Conservation (phyloP, 2,888 invertebrate genomes). For the Mycogona germanica region DNA sequence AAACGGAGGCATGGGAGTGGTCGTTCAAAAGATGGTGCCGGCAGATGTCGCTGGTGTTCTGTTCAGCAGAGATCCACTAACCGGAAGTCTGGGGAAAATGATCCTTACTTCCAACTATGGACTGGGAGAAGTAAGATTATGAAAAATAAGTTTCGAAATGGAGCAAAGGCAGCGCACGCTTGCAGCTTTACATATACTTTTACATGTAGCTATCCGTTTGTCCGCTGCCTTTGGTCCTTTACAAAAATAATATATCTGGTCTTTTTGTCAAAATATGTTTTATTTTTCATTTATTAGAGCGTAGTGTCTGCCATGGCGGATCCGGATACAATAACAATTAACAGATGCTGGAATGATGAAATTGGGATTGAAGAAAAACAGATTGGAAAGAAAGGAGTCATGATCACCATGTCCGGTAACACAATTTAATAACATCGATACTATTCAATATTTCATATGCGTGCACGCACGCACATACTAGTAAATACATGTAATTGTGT, state of each 20-base stretch:
- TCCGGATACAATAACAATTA: slow-evolving; percentile 56
- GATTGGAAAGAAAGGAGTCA: slow-evolving; percentile 8
- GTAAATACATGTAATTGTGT: no score
- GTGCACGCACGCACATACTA: neutral
- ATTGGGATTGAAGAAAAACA: slow-evolving; percentile 35
- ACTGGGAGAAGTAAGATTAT: slow-evolving; percentile 56
- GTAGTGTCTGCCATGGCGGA: slow-evolving; percentile 66
- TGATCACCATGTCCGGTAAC: slow-evolving; percentile 8
- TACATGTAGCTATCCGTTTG: no score
- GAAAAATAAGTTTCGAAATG: no score
- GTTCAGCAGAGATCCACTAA: slow-evolving; percentile 65
- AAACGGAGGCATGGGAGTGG: slow-evolving; percentile 57
- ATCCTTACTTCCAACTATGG: slow-evolving; percentile 69
- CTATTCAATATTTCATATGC: no score
- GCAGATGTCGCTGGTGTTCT: slow-evolving; percentile 57
- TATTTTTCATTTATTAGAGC: no score
- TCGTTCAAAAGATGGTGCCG: slow-evolving; percentile 61
- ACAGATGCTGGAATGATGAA: slow-evolving; percentile 38
- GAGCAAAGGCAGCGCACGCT: no score
- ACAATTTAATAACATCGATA: no score
- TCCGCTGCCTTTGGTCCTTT: no score
- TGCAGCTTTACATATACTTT: neutral
- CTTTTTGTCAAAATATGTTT: no score
- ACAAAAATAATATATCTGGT: no score
- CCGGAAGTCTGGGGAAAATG: slow-evolving; percentile 52